Conservation (phyloP, 1,140 invertebrate genomes). For the Cotesia typhae region DNA sequence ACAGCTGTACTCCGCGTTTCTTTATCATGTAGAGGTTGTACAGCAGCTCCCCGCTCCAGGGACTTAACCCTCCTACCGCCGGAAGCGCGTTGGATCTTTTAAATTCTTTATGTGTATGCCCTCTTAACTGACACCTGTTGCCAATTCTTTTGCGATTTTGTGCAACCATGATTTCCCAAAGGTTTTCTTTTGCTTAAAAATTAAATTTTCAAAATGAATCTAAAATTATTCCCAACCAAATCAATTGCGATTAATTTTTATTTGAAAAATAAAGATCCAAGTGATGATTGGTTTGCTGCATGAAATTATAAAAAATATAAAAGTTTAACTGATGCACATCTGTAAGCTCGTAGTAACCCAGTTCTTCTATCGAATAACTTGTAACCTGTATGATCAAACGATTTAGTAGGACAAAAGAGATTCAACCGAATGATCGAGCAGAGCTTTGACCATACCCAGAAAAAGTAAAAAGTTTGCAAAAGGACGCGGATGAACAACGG, state of each 20-base stretch:
- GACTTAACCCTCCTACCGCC: conserved; percentile 35
- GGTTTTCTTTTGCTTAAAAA: conserved; percentile 9
- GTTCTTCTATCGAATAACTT: conserved; percentile 13
- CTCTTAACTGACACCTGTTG: conserved; percentile 38
- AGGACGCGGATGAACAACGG: conserved; percentile 10
- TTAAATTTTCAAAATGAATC: neutral
- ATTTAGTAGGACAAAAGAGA: conserved; percentile 25
- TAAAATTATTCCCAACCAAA: no score
- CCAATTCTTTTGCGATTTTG: conserved; percentile 32
- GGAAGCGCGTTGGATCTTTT: conserved; percentile 38
- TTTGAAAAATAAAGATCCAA: no score
- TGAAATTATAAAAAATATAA: conserved; percentile 5
- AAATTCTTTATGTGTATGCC: conserved; percentile 35
- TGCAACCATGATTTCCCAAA: conserved; percentile 32
- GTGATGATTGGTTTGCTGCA: no score
- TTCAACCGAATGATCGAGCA: conserved; percentile 19
- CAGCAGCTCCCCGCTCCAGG: conserved; percentile 13
- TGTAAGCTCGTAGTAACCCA: conserved; percentile 23
- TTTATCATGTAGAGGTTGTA: conserved; percentile 34
- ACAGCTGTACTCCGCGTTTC: conserved; percentile 39
- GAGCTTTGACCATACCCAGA: conserved; percentile 28
- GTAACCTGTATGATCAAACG: conserved; percentile 21
- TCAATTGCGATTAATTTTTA: no score
- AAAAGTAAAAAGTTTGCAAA: no score
- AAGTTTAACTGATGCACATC: neutral